Conservation (phyloP, 2,797 vertebrate species). For the Yasuhikotakia modesta region DNA sequence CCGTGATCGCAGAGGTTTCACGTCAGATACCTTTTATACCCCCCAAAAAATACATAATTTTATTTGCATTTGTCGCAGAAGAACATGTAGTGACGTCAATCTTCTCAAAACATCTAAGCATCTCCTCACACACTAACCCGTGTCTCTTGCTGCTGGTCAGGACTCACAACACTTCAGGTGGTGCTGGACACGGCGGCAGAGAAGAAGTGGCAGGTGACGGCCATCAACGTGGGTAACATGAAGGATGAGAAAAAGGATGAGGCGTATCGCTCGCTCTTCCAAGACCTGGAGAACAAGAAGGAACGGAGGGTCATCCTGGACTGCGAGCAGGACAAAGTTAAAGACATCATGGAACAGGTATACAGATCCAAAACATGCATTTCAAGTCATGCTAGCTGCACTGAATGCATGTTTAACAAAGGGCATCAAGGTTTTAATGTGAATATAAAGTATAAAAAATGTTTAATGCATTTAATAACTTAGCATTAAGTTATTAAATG, state of each 20-base stretch:
- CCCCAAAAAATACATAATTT: too few relatives aligned
- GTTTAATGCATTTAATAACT: too few relatives aligned
- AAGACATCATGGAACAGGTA: slow-evolving; percentile 99
- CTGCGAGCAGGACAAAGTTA: slow-evolving; percentile 98
- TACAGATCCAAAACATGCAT: slow-evolving; percentile 21
- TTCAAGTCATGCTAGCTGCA: too few relatives aligned
- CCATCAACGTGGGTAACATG: slow-evolving; percentile 99
- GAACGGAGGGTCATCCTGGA: slow-evolving; percentile 96
- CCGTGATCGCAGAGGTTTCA: too few relatives aligned
- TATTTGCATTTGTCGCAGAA: neutral
- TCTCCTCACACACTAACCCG: neutral
- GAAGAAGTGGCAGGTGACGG: slow-evolving; percentile 99
- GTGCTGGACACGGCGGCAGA: slow-evolving; percentile 96
- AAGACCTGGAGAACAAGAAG: slow-evolving; percentile 97
- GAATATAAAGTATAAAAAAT: too few relatives aligned
- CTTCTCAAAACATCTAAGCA: neutral
- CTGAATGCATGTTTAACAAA: too few relatives aligned
- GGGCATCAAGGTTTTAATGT: too few relatives aligned
- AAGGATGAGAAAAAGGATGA: slow-evolving; percentile 98
- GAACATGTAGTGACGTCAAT: neutral
- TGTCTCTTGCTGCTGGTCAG: slow-evolving; percentile 67
- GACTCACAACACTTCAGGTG: slow-evolving; percentile 93
- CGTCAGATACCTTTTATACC: too few relatives aligned
- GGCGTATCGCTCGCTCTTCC: slow-evolving; percentile 95
- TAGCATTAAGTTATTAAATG: too few relatives aligned